Conservation (phyloP, 2,113 vertebrate genomes). For the Parus major region DNA sequence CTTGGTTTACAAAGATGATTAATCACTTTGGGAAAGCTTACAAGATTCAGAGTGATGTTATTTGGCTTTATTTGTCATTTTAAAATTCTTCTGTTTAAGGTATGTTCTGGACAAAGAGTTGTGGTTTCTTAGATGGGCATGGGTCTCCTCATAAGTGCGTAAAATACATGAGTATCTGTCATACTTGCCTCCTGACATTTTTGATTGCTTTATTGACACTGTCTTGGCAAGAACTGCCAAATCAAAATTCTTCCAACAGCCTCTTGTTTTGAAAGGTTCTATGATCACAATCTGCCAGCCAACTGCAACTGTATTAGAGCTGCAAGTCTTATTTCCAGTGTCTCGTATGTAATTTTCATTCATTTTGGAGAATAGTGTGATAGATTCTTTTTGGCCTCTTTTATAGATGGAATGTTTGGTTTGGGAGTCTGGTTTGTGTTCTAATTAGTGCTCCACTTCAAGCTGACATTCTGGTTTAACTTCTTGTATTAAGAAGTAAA, state of each 20-base stretch:
- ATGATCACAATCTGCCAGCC: rapidly evolving
- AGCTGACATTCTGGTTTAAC: background rate
- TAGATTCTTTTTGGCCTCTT: background rate
- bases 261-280: background rate
- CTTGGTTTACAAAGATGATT: background rate
- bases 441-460: background rate
- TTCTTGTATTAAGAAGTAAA: background rate
- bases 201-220: background rate
- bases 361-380: background rate
- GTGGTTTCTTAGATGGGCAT: background rate
- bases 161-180: background rate
- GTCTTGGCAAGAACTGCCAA: background rate
- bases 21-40: background rate
- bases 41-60: background rate
- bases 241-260: background rate
- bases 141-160: rapidly evolving
- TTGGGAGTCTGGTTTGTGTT: background rate
- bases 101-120: background rate
- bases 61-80: background rate
- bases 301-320: background rate
- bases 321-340: background rate
- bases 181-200: background rate
- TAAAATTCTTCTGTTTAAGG: background rate
- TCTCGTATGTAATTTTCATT: background rate
- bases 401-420: background rate